Conservation (phyloP, 2,797 vertebrate genomes). For the Hemibagrus guttatus region DNA sequence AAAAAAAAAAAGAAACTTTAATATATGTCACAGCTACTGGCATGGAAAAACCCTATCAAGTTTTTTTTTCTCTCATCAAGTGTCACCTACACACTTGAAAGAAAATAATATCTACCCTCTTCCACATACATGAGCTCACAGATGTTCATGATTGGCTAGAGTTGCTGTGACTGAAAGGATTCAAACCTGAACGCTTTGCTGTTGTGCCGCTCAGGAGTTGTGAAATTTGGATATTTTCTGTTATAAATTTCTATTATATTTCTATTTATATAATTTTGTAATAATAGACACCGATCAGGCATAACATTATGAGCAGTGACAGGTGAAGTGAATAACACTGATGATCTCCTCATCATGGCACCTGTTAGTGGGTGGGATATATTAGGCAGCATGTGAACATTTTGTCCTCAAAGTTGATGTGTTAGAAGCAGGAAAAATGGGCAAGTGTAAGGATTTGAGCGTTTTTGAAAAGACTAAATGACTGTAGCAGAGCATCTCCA, state of each 20-base stretch:
- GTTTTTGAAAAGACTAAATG: no score
- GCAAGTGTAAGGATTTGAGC: no score
- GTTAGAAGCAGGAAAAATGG: no score
- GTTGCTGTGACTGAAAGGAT: not conserved
- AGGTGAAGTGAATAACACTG: no score
- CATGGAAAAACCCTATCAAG: not conserved
- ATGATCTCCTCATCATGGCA: no score
- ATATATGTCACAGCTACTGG: not conserved
- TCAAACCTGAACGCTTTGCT: not conserved
- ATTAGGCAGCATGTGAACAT: no score
- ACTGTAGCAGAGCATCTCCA: no score
- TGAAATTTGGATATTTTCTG: not conserved
- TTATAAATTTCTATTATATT: not conserved
- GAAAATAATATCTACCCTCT: not conserved
- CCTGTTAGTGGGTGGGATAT: no score
- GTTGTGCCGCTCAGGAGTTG: not conserved
- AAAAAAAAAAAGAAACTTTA: constrained; percentile 24
- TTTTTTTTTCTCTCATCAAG: not conserved
- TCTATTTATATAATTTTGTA: no score
- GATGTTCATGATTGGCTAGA: not conserved
- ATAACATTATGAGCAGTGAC: no score
- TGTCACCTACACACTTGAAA: not conserved
- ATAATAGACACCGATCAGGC: no score
- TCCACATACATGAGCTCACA: not conserved
- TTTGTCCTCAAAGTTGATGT: no score